Conservation (phyloP, 2,888 invertebrate genomes). For the Plebejus melissa region DNA sequence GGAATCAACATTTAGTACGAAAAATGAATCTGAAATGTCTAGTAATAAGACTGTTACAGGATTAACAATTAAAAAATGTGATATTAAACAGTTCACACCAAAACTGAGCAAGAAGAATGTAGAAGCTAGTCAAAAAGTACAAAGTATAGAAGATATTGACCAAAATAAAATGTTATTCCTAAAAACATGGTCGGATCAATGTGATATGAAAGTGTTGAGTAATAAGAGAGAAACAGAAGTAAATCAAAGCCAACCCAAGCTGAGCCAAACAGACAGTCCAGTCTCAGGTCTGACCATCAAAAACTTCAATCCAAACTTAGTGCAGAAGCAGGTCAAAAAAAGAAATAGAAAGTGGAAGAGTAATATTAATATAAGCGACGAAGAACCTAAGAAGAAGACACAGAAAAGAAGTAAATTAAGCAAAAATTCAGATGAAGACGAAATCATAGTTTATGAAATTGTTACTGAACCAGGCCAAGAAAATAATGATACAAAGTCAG, state of each 20-base stretch:
- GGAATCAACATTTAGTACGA: background rate
- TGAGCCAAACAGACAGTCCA: background rate
- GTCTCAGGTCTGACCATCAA: constrained; percentile 1
- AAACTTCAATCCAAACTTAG: background rate
- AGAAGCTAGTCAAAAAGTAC: background rate
- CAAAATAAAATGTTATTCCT: background rate
- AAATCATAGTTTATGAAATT: constrained; percentile 34
- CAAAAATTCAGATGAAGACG: constrained; percentile 23
- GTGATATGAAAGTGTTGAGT: background rate
- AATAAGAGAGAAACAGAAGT: background rate
- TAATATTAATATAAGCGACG: background rate
- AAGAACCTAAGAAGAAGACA: background rate
- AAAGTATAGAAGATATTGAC: background rate
- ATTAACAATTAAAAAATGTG: constrained; percentile 19
- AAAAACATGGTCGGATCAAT: background rate
- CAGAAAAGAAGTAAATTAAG: background rate
- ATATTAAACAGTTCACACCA: background rate
- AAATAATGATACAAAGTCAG: constrained; percentile 35
- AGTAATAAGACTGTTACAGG: background rate
- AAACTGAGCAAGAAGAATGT: background rate
- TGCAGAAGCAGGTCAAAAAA: background rate
- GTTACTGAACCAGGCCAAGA: constrained; percentile 31
- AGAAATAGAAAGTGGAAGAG: background rate
- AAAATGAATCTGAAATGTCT: background rate
- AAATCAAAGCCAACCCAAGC: background rate